Evolutionary conservation across 2,797 vertebrate genomes (phyloP).

Genomic region (Falco concolor): DNA sequence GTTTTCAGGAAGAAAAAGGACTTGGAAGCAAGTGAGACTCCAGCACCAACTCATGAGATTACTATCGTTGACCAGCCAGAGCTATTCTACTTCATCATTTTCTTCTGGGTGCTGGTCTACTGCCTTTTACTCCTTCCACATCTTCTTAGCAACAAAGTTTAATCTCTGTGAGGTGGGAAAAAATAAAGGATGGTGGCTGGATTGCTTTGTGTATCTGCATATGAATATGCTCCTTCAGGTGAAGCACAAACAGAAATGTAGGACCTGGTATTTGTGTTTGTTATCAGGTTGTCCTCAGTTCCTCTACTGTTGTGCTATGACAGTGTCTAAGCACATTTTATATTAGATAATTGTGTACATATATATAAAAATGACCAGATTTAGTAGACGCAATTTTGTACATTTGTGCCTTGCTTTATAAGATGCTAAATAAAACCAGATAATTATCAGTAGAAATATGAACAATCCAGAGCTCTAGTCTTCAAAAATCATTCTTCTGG

Average conservation of each 20-base stretch:
- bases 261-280: conserved; percentile 26
- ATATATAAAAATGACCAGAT: conserved; percentile 19
- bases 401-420: conserved; percentile 67
- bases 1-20: conserved; percentile 64
- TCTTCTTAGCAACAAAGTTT: conserved; percentile 79
- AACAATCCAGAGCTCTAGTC: conserved; percentile 22
- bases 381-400: conserved; percentile 43
- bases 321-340: conserved; percentile 37
- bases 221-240: conserved; percentile 41
- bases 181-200: conserved; percentile 65
- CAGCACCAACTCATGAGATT: conserved; percentile 12
- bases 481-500: conserved; percentile 43
- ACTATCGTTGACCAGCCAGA: conserved; percentile 70
- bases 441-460: conserved; percentile 47
- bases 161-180: conserved; percentile 33
- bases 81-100: conserved; percentile 79
- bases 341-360: conserved; percentile 45
- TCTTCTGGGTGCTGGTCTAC: conserved; percentile 91
- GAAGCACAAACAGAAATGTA: conserved; percentile 48
- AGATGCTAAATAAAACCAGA: conserved; percentile 33
- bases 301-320: conserved; percentile 32
- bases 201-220: conserved; percentile 48
- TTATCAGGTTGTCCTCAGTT: conserved; percentile 35
- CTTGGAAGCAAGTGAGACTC: conserved; percentile 27
- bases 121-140: conserved; percentile 89